phyloP scores from a whole-genome alignment of 2,797 vertebrate genomes.

The Xiphophorus birchmanni region DNA sequence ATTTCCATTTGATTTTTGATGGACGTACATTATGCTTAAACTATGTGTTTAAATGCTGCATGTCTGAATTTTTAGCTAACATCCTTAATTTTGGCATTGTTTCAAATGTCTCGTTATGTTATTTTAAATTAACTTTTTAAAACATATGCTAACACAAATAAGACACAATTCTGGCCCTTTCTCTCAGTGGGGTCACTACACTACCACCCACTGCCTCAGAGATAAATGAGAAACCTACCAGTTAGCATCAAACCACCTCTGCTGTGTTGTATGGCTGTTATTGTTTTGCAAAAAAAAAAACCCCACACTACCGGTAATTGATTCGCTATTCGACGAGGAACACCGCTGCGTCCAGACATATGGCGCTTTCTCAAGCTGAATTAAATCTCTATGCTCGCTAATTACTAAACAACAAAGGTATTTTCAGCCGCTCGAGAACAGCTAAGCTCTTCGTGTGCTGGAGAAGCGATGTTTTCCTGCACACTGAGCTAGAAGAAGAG shows the following conservation, averaged over 20 bases:
- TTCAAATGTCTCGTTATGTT: not conserved
- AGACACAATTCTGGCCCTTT: not conserved
- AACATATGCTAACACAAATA: not conserved
- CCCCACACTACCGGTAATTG: not conserved
- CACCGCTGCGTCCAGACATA: not conserved
- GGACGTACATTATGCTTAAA: not conserved
- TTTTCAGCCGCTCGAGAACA: slow-evolving; percentile 21
- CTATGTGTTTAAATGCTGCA: not conserved
- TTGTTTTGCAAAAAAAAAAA: not conserved
- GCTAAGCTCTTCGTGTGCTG: not conserved
- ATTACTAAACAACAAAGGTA: slow-evolving; percentile 62
- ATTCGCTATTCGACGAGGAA: not conserved
- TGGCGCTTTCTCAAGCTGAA: slow-evolving; percentile 7
- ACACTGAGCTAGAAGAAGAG: not conserved
- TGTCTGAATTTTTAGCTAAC: not conserved
- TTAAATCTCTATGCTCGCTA: slow-evolving; percentile 24
- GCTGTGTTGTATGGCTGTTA: not conserved
- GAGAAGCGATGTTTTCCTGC: not conserved
- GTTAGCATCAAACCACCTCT: slow-evolving; percentile 27
- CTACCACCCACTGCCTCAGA: not conserved
- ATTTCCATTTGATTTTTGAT: not conserved
- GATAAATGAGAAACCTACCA: not conserved
- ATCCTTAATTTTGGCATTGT: not conserved
- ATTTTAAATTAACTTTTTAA: not conserved
- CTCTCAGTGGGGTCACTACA: not conserved